phyloP scores from a whole-genome alignment of 2,113 vertebrate genomes.

The Mastomys natalensis region DNA sequence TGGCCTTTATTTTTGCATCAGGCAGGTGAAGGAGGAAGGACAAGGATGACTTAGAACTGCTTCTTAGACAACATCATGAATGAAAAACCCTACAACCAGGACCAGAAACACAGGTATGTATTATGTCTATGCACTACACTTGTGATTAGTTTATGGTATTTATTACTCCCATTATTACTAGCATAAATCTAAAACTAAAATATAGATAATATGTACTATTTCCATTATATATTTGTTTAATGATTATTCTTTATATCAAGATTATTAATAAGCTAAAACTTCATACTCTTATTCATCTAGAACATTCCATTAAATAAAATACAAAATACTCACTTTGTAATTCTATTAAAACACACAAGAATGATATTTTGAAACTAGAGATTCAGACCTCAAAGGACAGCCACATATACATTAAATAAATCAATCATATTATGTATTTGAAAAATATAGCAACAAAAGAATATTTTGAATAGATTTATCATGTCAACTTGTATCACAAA shows the following conservation, averaged over 20 bases:
- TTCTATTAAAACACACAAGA: conserved; percentile 25
- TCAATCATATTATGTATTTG: background rate
- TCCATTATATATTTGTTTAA: background rate
- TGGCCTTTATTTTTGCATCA: background rate
- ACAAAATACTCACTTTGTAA: conserved; percentile 23
- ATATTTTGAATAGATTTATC: background rate
- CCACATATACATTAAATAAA: background rate
- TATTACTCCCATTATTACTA: background rate
- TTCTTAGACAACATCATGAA: background rate
- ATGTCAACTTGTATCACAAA: conserved; percentile 22
- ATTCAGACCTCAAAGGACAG: conserved; percentile 6
- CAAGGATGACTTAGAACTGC: background rate
- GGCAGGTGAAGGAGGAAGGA: background rate
- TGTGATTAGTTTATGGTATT: background rate
- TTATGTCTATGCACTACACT: background rate
- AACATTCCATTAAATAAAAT: background rate
- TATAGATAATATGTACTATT: background rate
- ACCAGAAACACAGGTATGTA: background rate
- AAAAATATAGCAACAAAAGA: background rate
- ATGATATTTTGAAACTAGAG: background rate
- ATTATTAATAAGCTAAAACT: conserved; percentile 15
- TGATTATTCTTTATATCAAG: background rate
- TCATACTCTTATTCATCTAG: background rate
- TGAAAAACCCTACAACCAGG: background rate
- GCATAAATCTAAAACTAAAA: conserved; percentile 3